A percentile compares a stretch with the other conserved stretches of the same genome.
Conservation (phyloP, 2,888 invertebrate genomes). For the Caenorhabditis sp. region DNA sequence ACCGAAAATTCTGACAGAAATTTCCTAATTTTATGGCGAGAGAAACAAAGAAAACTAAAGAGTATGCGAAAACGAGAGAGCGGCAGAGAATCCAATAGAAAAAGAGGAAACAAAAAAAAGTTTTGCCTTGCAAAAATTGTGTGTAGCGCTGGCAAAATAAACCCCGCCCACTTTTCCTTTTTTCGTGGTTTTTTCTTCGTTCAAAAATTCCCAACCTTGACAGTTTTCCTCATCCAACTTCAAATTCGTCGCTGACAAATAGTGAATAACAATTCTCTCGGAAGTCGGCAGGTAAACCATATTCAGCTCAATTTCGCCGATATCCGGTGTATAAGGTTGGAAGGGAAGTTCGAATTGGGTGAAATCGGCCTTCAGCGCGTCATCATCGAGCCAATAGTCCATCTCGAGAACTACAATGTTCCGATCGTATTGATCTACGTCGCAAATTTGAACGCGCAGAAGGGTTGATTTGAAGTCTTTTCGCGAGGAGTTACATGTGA, state of each 20-base stretch:
- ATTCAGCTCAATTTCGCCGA: slow-evolving; percentile 47
- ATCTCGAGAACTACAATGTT: slow-evolving; percentile 45
- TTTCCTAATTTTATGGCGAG: too few species aligned
- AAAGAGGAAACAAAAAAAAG: too few species aligned
- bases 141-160: too few species aligned
- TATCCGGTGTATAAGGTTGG: slow-evolving; percentile 38
- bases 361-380: slow-evolving; percentile 36
- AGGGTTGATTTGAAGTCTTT: slow-evolving; percentile 39
- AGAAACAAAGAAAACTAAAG: too few species aligned
- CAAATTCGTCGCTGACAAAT: slow-evolving; percentile 38
- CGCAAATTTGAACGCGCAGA: slow-evolving; percentile 49
- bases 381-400: slow-evolving; percentile 43
- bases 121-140: too few species aligned
- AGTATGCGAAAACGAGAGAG: too few species aligned
- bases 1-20: too few species aligned
- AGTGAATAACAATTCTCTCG: slow-evolving; percentile 34
- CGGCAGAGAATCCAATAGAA: too few species aligned
- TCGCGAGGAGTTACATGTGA: slow-evolving; percentile 28
- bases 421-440: slow-evolving; percentile 37
- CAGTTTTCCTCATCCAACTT: slow-evolving; percentile 27
- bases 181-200: too few species aligned
- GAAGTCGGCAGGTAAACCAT: slow-evolving; percentile 42
- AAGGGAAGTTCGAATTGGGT: slow-evolving; percentile 41
- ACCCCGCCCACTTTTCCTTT: too few species aligned
- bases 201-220: neutral